Conservation (phyloP, 2,113 vertebrate species). For the Willisornis vidua region DNA sequence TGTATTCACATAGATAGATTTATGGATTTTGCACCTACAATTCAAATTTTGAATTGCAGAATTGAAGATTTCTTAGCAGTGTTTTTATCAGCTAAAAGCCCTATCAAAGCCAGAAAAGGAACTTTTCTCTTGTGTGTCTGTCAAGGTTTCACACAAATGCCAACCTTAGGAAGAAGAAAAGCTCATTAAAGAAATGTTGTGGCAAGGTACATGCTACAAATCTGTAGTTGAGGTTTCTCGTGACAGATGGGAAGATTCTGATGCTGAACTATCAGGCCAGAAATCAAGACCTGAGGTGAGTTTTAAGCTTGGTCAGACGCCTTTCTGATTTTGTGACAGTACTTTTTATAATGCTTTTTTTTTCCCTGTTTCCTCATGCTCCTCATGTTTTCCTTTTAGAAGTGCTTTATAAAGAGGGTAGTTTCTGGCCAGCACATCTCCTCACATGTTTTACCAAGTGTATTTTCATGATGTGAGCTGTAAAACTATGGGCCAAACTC, state of each 20-base stretch:
- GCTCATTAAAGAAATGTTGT: neutral
- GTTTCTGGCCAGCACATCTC: neutral
- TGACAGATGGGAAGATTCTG: neutral
- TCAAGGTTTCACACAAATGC: neutral
- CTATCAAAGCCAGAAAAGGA: neutral
- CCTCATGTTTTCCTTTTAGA: neutral
- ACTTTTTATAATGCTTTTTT: neutral
- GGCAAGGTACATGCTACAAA: neutral
- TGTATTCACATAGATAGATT: neutral
- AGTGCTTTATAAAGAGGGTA: neutral
- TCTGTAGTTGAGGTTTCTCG: neutral
- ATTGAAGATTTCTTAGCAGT: neutral
- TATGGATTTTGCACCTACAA: neutral
- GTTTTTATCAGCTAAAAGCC: neutral
- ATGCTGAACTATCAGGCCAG: neutral
- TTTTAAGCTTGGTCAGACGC: neutral
- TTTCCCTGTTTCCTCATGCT: neutral
- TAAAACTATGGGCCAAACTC: neutral
- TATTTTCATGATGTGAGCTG: neutral
- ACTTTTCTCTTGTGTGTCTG: neutral
- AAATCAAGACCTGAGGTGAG: neutral
- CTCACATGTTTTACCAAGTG: neutral
- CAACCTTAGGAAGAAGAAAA: neutral
- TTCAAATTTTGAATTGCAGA: neutral
- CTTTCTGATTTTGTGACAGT: neutral